Percentiles rank a stretch among this genome's conserved stretches.
Conservation (phyloP, 2,888 invertebrate genomes). For the Osmoderma eremita region DNA sequence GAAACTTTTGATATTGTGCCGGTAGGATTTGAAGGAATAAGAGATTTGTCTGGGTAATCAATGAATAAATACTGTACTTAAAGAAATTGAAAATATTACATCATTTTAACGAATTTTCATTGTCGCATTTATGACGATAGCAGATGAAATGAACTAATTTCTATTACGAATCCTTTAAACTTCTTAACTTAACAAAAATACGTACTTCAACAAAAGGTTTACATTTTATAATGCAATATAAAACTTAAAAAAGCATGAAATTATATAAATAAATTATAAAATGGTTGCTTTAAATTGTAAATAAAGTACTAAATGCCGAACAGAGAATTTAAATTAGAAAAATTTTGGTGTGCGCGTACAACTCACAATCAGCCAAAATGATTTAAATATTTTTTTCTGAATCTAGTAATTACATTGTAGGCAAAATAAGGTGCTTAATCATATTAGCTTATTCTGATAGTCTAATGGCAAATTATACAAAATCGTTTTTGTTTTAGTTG, state of each 20-base stretch:
- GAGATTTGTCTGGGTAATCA: constrained; percentile 13
- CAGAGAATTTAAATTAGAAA: no score
- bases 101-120: constrained; percentile 3
- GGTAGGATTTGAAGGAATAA: constrained; percentile 16
- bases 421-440: no score
- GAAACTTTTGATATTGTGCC: constrained; percentile 26
- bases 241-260: constrained; percentile 13
- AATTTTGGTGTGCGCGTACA: no score
- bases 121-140: neutral
- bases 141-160: neutral
- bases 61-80: constrained; percentile 30
- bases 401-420: no score
- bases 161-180: neutral
- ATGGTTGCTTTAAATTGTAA: neutral
- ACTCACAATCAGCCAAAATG: no score
- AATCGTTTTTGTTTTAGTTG: no score
- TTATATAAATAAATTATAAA: constrained; percentile 10
- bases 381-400: no score
- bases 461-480: no score
- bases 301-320: neutral
- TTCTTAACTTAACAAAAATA: no score
- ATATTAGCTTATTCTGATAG: no score
- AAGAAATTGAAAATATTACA: neutral
- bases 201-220: neutral
- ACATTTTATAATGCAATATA: constrained; percentile 16